These are phyloP conservation scores for Drosophila mettleri DNA, from an alignment of 2,888 invertebrate species.

Conservation along the genomic window DNA sequence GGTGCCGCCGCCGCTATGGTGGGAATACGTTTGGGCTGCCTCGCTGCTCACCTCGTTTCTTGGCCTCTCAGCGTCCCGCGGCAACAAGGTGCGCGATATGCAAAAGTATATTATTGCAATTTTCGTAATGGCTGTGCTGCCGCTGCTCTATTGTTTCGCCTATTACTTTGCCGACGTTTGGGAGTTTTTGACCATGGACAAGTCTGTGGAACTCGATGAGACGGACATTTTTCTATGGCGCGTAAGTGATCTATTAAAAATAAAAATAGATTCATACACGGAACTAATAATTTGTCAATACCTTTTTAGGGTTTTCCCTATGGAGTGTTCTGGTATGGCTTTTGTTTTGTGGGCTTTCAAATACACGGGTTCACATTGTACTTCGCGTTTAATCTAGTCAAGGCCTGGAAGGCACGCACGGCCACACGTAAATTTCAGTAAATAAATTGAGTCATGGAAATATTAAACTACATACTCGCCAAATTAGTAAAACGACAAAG, in stretches of 20 bases:
- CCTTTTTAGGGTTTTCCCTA: constrained; percentile 92
- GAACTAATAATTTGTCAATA: neutral
- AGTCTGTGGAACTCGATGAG: constrained; percentile 87
- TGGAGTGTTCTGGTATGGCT: constrained; percentile 96
- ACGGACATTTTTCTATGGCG: constrained; percentile 92
- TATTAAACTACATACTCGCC: constrained; percentile 72
- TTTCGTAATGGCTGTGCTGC: constrained; percentile 91
- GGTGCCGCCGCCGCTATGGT: constrained; percentile 92
- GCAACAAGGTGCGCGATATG: constrained; percentile 91
- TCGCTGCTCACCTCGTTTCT: constrained; percentile 93
- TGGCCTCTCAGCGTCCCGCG: constrained; percentile 93
- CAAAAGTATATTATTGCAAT: constrained; percentile 93
- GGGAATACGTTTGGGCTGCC: constrained; percentile 97
- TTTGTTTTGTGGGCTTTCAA: constrained; percentile 94
- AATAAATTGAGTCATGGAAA: constrained; percentile 32
- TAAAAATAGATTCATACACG: neutral
- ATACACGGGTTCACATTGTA: constrained; percentile 94
- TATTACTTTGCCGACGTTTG: constrained; percentile 94
- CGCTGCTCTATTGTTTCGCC: constrained; percentile 91
- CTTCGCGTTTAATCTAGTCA: constrained; percentile 92
- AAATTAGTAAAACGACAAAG: constrained; percentile 64
- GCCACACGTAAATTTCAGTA: constrained; percentile 89
- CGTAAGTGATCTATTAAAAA: constrained; percentile 86
- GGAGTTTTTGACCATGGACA: constrained; percentile 89
- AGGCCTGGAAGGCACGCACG: constrained; percentile 93